Conservation (phyloP, 2,113 vertebrate genomes). For the Hemiscyllium ocellatum region DNA sequence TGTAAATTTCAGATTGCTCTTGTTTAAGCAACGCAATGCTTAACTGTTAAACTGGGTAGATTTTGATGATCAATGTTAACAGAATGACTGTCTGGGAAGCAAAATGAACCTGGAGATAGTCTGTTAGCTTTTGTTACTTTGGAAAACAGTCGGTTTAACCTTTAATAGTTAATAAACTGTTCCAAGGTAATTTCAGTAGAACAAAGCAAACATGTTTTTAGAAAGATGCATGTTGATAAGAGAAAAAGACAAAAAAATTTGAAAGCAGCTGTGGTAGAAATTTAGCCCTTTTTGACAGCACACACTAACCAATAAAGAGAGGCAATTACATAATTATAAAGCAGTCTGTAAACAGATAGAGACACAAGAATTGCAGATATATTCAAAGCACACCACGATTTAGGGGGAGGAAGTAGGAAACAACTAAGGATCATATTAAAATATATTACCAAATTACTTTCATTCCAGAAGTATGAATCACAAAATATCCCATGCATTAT, state of each 20-base stretch:
- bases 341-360: not conserved
- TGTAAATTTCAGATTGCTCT: not conserved
- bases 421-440: not conserved
- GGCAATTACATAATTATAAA: not conserved
- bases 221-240: not conserved
- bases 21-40: not conserved
- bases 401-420: not conserved
- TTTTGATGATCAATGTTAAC: not conserved
- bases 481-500: not conserved
- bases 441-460: not conserved
- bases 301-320: slow-evolving; percentile 1
- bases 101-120: not conserved
- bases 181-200: not conserved
- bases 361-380: not conserved
- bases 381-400: not conserved
- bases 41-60: not conserved
- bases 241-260: not conserved
- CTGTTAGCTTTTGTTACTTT: not conserved
- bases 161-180: not conserved
- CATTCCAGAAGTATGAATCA: not conserved
- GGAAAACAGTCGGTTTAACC: not conserved
- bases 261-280: not conserved
- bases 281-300: not conserved
- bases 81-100: slow-evolving; percentile 24
- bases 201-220: not conserved